Conservation (phyloP, 2,113 vertebrate species). For the Madoqua kirkii region DNA sequence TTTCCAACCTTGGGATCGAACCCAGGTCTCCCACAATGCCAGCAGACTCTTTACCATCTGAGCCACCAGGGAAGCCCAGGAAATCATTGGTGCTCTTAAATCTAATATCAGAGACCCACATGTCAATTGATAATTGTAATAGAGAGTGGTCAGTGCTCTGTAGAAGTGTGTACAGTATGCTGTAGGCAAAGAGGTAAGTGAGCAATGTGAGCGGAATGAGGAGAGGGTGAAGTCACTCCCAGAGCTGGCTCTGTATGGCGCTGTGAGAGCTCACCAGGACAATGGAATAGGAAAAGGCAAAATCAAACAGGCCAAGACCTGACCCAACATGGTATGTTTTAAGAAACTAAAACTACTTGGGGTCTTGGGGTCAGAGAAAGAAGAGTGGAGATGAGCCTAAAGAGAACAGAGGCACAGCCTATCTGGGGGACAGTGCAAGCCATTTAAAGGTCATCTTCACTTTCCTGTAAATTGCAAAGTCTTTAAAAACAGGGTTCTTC, state of each 20-base stretch:
- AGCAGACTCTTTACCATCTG: not conserved
- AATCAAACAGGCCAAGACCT: not conserved
- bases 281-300: not conserved
- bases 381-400: not conserved
- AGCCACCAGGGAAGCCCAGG: not conserved
- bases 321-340: not conserved
- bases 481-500: not conserved
- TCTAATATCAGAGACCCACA: not conserved
- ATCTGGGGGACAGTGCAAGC: accelerated
- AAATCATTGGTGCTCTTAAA: not conserved
- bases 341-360: not conserved
- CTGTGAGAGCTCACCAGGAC: not conserved
- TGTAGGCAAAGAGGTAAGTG: not conserved
- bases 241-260: not conserved
- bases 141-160: accelerated
- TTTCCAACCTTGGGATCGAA: not conserved
- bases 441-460: not conserved
- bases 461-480: not conserved
- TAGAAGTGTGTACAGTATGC: not conserved
- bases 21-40: not conserved
- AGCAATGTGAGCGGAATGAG: accelerated
- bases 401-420: not conserved
- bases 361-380: not conserved
- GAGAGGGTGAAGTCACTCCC: not conserved
- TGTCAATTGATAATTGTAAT: not conserved